Percentiles rank a stretch among this genome's conserved stretches.
Evolutionary conservation across 2,797 vertebrate species (phyloP).

Genomic region (Siniperca scherzeri): DNA sequence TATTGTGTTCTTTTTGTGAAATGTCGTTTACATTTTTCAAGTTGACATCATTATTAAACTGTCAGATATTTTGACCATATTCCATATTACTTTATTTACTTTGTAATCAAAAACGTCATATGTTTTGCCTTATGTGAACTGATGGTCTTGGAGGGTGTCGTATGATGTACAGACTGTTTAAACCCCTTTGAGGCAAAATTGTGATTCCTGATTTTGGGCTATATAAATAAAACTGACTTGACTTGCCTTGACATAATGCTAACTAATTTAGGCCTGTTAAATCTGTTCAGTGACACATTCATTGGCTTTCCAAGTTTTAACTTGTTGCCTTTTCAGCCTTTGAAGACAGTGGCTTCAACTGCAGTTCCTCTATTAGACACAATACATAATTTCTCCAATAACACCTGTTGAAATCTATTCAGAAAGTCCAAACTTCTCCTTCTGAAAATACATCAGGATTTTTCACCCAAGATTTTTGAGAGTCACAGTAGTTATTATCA

Average conservation of each 20-base stretch:
- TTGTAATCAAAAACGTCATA: no score
- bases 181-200: no score
- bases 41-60: no score
- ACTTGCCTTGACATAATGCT: neutral
- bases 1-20: neutral
- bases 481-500: neutral
- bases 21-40: no score
- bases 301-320: no score
- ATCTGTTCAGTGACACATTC: neutral
- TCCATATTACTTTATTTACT: no score
- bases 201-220: neutral
- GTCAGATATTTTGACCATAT: no score
- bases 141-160: neutral
- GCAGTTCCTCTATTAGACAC: neutral
- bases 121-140: neutral
- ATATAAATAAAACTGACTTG: neutral
- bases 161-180: no score
- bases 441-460: neutral
- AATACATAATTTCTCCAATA: neutral
- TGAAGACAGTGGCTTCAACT: no score
- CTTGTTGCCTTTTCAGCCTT: neutral
- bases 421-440: conserved; percentile 10
- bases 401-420: neutral
- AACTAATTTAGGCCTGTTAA: no score
- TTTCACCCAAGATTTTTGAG: neutral